Evolutionary conservation across 2,113 vertebrate species (phyloP).

Genomic region (Lophochroa leadbeateri): DNA sequence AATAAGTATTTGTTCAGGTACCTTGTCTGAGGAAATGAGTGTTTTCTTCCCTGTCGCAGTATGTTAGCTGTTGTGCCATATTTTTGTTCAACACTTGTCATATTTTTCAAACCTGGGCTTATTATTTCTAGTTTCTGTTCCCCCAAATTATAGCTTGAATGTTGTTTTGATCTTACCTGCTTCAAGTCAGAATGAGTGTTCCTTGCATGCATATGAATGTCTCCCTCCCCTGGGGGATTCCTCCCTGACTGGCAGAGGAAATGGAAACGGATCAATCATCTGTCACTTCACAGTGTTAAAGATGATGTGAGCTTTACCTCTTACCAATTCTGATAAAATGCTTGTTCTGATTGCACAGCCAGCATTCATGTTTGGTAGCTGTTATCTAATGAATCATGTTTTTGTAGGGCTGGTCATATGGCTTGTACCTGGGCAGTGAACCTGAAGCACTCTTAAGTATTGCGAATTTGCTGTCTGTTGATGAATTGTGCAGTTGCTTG

Average conservation of each 20-base stretch:
- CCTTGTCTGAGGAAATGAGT: not conserved
- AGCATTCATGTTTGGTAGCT: not conserved
- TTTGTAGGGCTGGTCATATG: not conserved
- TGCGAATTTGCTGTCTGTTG: not conserved
- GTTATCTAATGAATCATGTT: fast-evolving
- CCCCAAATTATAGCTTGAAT: not conserved
- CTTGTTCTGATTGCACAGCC: not conserved
- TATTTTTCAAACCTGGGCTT: not conserved
- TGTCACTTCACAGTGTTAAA: not conserved
- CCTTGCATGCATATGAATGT: not conserved
- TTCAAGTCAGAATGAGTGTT: not conserved
- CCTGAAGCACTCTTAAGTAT: not conserved
- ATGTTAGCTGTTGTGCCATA: not conserved
- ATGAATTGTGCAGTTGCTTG: not conserved
- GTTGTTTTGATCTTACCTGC: not conserved
- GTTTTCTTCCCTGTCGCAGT: conserved; percentile 11
- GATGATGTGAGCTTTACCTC: not conserved
- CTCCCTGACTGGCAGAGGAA: not conserved
- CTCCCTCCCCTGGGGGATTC: not conserved
- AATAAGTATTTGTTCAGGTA: conserved; percentile 54
- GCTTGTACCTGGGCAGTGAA: not conserved
- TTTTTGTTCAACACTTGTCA: not conserved
- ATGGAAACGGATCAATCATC: not conserved
- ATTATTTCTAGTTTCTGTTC: not conserved
- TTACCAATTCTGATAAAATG: not conserved